These are phyloP conservation scores for Enoplosus armatus DNA, from an alignment of 2,797 vertebrate species.

Conservation along the genomic window DNA sequence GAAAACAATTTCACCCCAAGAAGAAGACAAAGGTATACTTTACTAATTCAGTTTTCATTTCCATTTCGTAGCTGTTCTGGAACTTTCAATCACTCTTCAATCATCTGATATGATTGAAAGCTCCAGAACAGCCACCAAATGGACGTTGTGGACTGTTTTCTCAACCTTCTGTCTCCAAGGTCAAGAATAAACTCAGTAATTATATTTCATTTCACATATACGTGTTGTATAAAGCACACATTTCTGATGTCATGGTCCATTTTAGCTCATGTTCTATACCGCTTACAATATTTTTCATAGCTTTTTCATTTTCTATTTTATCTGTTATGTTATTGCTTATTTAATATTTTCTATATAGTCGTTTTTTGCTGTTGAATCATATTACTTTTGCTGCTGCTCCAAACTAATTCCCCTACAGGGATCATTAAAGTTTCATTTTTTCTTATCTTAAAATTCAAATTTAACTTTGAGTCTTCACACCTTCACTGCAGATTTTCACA, in stretches of 20 bases:
- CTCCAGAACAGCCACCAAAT: constrained; percentile 1
- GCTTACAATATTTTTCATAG: constrained; percentile 12
- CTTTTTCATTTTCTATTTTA: constrained; percentile 31
- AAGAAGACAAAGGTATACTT: no score
- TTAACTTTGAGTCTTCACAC: constrained; percentile 63
- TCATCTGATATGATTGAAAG: constrained; percentile 3
- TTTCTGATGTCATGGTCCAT: neutral
- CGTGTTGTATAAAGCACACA: constrained; percentile 2
- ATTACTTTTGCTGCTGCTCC: constrained; percentile 39
- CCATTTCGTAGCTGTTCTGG: neutral
- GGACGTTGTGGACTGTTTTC: neutral
- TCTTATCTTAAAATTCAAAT: constrained; percentile 59
- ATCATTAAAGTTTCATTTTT: constrained; percentile 66
- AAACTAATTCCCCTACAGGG: constrained; percentile 53
- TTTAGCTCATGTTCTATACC: constrained; percentile 21
- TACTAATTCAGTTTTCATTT: no score
- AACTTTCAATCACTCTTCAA: neutral
- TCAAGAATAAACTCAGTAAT: constrained; percentile 1
- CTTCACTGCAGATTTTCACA: constrained; percentile 66
- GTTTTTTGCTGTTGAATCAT: constrained; percentile 47
- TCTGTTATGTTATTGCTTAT: constrained; percentile 31
- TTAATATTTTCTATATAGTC: constrained; percentile 22
- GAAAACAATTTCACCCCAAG: neutral
- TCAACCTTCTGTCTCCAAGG: neutral
- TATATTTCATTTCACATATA: neutral